Base-by-base conservation (phyloP, 2,113 vertebrate genomes). In the Morone chrysops region DNA sequence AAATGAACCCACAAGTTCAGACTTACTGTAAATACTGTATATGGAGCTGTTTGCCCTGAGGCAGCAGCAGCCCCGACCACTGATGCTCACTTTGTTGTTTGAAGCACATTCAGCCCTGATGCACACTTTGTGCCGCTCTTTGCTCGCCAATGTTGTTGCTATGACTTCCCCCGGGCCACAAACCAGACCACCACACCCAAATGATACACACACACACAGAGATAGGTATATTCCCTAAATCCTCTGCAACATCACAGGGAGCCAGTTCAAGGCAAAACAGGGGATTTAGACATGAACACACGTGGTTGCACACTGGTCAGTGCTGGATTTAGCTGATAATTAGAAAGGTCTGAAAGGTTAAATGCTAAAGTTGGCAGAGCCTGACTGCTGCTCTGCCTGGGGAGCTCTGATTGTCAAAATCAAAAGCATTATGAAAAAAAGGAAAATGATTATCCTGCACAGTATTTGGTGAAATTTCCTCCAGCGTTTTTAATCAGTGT, bases 1-100 rank as follows among this genome's bases (percentile, higher is more conserved):
- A 78, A 81, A 81, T 38, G 70, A 70, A 53, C 20, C 61, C 40
- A 25, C n/a, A 56, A 20, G 56, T 66, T 65, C 16, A 50, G 70
- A 43, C 68, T 56, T 43, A 69, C 51, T 74, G 17, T 43, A 67
- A 79, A 71, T 77, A 31, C 31, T 31, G 31, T 31, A 31, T 31
- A 31, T 31, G 31, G 31, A 31, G 31, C 31, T 31, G 31, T 51
- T 70, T 17, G 38, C 54, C 70, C 63, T 0, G 22, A 61, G 60
- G 75, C 22, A 20, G 50, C 61, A 7, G n/a, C 17, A 11, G 22
- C 57, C 20, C 51, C 1, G n/a, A 14, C 25, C 31, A 22, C 14
- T 57, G 51, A 22, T 62, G 70, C 43, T 77, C 18, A 12, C 18
- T 25, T 22, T 4, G 62, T 59, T 5, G 4, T 70, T 36, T 76